These are phyloP conservation scores for Sterrhoptilus dennistouni DNA, from an alignment of 2,113 vertebrate genomes.

Conservation along the genomic window DNA sequence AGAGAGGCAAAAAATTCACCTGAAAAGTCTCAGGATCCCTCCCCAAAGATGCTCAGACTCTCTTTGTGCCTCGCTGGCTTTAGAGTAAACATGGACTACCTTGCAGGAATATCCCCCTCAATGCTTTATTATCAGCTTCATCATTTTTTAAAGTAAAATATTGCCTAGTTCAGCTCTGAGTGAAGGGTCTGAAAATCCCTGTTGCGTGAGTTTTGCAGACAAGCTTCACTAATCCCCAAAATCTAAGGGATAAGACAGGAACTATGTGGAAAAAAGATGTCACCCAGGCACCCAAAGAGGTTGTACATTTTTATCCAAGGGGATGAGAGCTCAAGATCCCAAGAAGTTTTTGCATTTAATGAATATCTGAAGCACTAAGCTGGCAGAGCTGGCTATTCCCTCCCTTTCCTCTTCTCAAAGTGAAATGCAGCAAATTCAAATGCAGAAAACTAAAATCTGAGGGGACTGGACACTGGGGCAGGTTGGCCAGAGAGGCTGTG, in stretches of 20 bases:
- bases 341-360: neutral
- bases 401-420: neutral
- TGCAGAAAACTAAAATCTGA: neutral
- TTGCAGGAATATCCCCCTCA: neutral
- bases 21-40: neutral
- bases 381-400: neutral
- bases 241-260: neutral
- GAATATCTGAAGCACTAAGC: neutral
- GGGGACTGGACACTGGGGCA: neutral
- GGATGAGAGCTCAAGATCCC: neutral
- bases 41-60: neutral
- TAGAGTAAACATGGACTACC: rapidly evolving
- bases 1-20: neutral
- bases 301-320: neutral
- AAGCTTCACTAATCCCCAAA: neutral
- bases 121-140: neutral
- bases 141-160: neutral
- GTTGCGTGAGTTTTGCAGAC: neutral
- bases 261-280: neutral
- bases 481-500: neutral
- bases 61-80: neutral
- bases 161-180: neutral
- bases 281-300: neutral
- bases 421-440: neutral
- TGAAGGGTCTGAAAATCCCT: neutral